Conservation (phyloP, 2,113 vertebrate genomes). For the Helogale parvula region DNA sequence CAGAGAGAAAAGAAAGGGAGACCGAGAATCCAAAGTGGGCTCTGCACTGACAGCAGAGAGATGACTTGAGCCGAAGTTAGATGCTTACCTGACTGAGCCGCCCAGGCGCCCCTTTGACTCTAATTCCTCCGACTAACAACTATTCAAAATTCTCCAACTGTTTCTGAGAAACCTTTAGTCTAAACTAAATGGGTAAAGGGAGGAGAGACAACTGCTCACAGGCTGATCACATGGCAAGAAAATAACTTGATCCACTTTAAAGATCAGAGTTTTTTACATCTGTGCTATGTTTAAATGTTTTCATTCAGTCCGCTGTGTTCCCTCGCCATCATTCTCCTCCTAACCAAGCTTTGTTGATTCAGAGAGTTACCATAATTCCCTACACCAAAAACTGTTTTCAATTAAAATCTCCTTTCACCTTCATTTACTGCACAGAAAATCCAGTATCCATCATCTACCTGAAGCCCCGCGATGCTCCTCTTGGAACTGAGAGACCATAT, state of each 20-base stretch:
- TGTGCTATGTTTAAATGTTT: conserved; percentile 2
- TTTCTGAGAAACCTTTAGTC: neutral
- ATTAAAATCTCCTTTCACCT: neutral
- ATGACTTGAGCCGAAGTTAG: too few relatives aligned
- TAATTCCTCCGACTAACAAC: neutral
- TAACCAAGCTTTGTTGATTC: neutral
- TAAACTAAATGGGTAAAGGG: neutral
- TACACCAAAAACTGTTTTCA: neutral
- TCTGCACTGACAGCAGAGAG: too few relatives aligned
- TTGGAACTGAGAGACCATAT: neutral
- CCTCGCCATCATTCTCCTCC: neutral
- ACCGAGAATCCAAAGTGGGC: too few relatives aligned
- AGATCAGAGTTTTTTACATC: neutral
- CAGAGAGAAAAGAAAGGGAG: too few relatives aligned
- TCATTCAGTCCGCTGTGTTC: neutral
- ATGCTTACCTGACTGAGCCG: too few relatives aligned
- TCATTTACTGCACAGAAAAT: neutral
- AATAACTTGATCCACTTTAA: neutral
- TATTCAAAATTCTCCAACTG: neutral
- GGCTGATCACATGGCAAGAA: neutral
- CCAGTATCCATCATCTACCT: neutral
- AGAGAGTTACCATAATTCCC: neutral
- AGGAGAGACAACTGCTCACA: neutral
- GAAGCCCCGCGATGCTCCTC: neutral
- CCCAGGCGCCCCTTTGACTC: neutral